Percentiles rank a stretch among this genome's conserved stretches.
These are phyloP conservation scores for Nesometra sesokonis DNA, from an alignment of 35 echinoderm and acorn worm species.

Conservation along the genomic window DNA sequence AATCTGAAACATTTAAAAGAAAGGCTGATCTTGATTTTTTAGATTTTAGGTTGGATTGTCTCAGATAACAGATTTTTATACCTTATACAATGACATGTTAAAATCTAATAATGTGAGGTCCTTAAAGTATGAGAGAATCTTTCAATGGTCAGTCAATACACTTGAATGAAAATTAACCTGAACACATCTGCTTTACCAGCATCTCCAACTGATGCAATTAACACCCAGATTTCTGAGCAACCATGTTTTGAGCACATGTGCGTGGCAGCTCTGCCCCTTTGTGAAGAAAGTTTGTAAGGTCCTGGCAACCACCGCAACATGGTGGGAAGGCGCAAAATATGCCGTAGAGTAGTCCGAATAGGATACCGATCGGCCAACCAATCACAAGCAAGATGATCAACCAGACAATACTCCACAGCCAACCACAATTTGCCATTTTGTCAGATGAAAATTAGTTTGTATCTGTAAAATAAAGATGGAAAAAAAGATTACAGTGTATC, in stretches of 20 bases:
- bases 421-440: conserved; percentile 99
- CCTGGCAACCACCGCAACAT: conserved; percentile 84
- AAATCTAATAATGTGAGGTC: too few relatives aligned
- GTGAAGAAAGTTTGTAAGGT: conserved; percentile 84
- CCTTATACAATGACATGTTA: too few relatives aligned
- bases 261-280: conserved; percentile 67
- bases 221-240: conserved; percentile 84
- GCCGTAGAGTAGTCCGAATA: conserved; percentile 85
- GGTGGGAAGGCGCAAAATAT: conserved; percentile 96
- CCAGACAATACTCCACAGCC: conserved; percentile 97
- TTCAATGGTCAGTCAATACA: too few relatives aligned
- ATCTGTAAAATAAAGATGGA: background rate
- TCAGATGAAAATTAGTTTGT: background rate
- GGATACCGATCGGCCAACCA: conserved; percentile 88
- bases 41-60: too few relatives aligned
- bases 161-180: too few relatives aligned
- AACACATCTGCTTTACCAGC: too few relatives aligned
- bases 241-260: conserved; percentile 86
- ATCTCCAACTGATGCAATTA: background rate
- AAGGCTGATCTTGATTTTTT: too few relatives aligned
- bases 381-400: conserved; percentile 66
- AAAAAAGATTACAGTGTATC: too few relatives aligned
- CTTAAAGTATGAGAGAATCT: too few relatives aligned
- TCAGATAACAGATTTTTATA: too few relatives aligned
- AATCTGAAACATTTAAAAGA: too few relatives aligned